Conservation (phyloP, 2,888 invertebrate genomes). For the Adineta ricciae region DNA sequence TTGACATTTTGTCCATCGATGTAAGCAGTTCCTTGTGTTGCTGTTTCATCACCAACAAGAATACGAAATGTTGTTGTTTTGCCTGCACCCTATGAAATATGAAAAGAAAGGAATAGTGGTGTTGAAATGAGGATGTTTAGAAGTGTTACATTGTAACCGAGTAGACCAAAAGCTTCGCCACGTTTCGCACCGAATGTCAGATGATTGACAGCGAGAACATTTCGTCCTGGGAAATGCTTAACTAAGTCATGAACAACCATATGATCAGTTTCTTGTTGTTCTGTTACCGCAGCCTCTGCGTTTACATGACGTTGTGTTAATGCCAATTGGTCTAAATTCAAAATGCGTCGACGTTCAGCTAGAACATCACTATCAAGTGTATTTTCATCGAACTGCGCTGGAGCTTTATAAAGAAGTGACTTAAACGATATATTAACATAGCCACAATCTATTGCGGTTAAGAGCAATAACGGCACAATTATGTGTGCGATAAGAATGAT, state of each 20-base stretch:
- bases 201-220: background rate
- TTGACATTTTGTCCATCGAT: background rate
- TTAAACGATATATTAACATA: background rate
- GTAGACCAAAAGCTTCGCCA: background rate
- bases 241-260: background rate
- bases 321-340: background rate
- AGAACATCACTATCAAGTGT: background rate
- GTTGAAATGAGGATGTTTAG: background rate
- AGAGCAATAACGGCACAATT: background rate
- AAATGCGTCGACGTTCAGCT: background rate
- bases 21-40: background rate
- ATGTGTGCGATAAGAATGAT: background rate
- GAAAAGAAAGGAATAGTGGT: background rate
- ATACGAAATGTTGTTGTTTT: conserved; percentile 22
- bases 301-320: background rate
- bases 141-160: background rate
- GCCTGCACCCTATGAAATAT: background rate
- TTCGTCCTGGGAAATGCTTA: background rate
- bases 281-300: background rate
- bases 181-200: conserved; percentile 15
- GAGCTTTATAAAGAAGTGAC: background rate
- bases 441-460: background rate
- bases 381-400: background rate
- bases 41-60: background rate
- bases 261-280: background rate